These are phyloP conservation scores for Pinctada fucata DNA, from an alignment of 2,888 invertebrate genomes.

Conservation along the genomic window DNA sequence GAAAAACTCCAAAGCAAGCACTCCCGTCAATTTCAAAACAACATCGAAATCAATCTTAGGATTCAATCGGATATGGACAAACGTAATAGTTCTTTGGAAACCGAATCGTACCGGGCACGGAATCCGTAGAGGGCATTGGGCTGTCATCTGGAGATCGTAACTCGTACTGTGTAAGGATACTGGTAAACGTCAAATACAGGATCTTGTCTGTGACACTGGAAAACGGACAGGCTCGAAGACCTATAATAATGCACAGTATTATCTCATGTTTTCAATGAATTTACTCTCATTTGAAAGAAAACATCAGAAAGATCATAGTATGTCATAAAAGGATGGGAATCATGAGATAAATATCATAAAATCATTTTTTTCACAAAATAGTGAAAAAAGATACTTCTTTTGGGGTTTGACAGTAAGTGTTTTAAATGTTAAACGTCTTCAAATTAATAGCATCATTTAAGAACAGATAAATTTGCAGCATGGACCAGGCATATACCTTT, in stretches of 20 bases:
- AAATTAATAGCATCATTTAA: too few species aligned
- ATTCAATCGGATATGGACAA: slow-evolving; percentile 16
- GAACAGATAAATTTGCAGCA: too few species aligned
- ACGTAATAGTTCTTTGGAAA: slow-evolving; percentile 22
- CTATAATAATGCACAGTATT: slow-evolving; percentile 2
- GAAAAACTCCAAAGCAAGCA: too few species aligned
- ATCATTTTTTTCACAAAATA: too few species aligned
- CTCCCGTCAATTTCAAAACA: too few species aligned
- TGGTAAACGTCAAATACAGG: slow-evolving; percentile 25
- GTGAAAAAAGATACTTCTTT: too few species aligned
- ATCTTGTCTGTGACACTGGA: slow-evolving; percentile 18
- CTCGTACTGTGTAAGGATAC: slow-evolving; percentile 20
- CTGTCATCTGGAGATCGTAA: slow-evolving; percentile 23
- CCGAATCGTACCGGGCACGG: slow-evolving; percentile 6
- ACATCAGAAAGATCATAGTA: background rate
- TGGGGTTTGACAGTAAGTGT: too few species aligned
- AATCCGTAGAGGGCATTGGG: slow-evolving; percentile 17
- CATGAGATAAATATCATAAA: too few species aligned
- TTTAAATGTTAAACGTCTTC: too few species aligned
- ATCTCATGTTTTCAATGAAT: background rate
- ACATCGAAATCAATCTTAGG: too few species aligned
- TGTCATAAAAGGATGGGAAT: too few species aligned
- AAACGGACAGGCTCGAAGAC: slow-evolving; percentile 13
- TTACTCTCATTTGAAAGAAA: background rate
- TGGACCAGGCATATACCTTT: too few species aligned